These are phyloP conservation scores for Eurytoma adleriae DNA, from an alignment of 2,888 invertebrate species.

Conservation along the genomic window DNA sequence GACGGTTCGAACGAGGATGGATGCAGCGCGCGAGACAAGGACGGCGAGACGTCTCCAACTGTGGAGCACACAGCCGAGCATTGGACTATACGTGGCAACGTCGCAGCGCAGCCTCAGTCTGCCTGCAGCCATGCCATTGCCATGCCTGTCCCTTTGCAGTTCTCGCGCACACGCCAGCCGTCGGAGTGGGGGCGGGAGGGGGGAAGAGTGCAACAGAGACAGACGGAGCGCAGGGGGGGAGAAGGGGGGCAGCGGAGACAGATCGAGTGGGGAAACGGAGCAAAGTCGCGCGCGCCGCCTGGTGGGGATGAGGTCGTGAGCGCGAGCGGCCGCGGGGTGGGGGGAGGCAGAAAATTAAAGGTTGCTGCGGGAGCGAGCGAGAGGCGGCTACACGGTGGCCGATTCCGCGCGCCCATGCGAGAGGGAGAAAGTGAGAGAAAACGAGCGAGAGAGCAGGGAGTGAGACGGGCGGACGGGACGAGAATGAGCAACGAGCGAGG, in stretches of 20 bases:
- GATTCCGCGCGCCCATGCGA: slow-evolving; percentile 1
- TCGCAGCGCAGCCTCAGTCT: slow-evolving; percentile 52
- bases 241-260: background rate
- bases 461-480: slow-evolving; percentile 23
- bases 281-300: background rate
- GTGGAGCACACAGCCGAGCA: slow-evolving; percentile 15
- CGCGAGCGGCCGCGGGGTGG: too few species aligned
- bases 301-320: slow-evolving; percentile 34
- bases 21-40: slow-evolving; percentile 11
- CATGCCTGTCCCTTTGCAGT: slow-evolving; percentile 53
- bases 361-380: background rate
- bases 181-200: background rate
- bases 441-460: background rate
- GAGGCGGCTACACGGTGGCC: background rate
- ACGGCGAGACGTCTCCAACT: slow-evolving; percentile 23
- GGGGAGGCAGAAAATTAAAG: too few species aligned
- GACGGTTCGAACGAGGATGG: slow-evolving; percentile 2
- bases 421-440: slow-evolving; percentile 27
- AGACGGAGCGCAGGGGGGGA: background rate
- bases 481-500: slow-evolving; percentile 37
- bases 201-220: slow-evolving; percentile 9
- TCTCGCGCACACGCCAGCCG: slow-evolving; percentile 48
- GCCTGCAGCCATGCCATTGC: slow-evolving; percentile 44
- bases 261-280: slow-evolving; percentile 6
- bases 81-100: slow-evolving; percentile 54